Evolutionary conservation across 1,140 invertebrate genomes (phyloP), one percentile per base, ranked within the genome.

Genomic region (Plodia interpunctella): DNA sequence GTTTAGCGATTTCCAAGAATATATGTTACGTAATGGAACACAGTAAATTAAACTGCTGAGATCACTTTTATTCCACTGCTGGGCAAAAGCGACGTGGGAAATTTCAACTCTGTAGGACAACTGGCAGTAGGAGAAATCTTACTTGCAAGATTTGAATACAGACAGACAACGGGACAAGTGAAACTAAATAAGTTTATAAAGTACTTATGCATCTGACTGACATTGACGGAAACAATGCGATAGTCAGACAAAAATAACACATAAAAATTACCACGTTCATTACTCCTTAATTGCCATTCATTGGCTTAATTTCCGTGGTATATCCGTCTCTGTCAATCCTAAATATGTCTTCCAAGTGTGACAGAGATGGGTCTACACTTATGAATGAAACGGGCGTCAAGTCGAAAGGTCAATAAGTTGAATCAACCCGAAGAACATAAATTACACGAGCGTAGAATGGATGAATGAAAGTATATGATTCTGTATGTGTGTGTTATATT

Each of bases 331-430:
- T 49, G 19, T 59, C 53, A 17, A 53, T 55, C 59, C 18, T 60
- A 57, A 21, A 13, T n/a, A 19, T 17, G 18, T 17, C 52, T 9
- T 10, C 8, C 5, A 19, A 19, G 64, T 57, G 3, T 10, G 61
- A 68, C 32, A 60, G 56, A 51, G 67, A 68, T 10, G 17, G 55
- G 4, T 10, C 50, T 52, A 54, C 10, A 68, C 15, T 53, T 62
- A 74, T 79, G 77, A 80, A 80, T 79, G 78, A 57, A 60, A 63
- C 49, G 64, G 63, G n/a, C 70, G 69, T 78, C 68, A 54, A 56
- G 73, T 69, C 62, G 59, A 66, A n/a, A 76, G 81, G 81, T 84
- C 78, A 81, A 78, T 72, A 68, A 74, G 72, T 74, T 75, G 74
- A 70, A 75, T 77, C 72, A 77, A 77, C 74, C 68, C 63, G 59